phyloP scores from a whole-genome alignment of 2,113 vertebrate genomes.

The Pseudorhombus dupliciocellatus region DNA sequence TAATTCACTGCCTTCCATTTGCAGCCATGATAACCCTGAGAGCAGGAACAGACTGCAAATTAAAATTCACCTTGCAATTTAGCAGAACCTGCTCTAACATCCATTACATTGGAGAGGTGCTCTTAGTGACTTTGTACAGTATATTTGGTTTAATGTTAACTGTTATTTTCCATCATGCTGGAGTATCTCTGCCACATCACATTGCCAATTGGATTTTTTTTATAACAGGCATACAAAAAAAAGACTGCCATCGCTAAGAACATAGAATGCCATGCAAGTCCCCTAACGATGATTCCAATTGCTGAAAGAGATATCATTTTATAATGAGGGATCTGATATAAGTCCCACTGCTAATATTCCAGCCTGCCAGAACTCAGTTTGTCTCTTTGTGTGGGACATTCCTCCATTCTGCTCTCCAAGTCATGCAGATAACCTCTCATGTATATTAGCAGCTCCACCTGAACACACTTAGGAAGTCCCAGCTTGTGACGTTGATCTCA shows the following conservation, averaged over 20 bases:
- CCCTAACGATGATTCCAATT: not conserved
- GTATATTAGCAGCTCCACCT: not conserved
- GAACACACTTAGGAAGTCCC: no score
- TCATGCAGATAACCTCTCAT: not conserved
- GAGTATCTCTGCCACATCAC: not conserved
- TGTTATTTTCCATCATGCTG: constrained; percentile 1
- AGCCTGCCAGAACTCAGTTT: not conserved
- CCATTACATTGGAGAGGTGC: not conserved
- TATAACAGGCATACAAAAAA: constrained; percentile 4
- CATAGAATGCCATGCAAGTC: not conserved
- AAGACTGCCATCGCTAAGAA: not conserved
- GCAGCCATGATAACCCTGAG: not conserved
- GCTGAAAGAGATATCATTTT: not conserved
- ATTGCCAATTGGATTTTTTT: constrained; percentile 8
- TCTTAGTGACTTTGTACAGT: not conserved
- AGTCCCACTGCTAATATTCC: not conserved
- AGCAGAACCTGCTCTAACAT: not conserved
- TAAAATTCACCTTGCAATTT: not conserved
- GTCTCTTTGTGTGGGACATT: not conserved
- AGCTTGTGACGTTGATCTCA: not conserved
- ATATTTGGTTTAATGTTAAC: not conserved
- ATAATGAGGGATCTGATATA: not conserved
- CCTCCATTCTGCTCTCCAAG: not conserved
- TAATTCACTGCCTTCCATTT: not conserved
- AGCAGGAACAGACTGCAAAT: not conserved